phyloP scores from a whole-genome alignment of 2,797 vertebrate genomes.

The Poliocrania exsul region DNA sequence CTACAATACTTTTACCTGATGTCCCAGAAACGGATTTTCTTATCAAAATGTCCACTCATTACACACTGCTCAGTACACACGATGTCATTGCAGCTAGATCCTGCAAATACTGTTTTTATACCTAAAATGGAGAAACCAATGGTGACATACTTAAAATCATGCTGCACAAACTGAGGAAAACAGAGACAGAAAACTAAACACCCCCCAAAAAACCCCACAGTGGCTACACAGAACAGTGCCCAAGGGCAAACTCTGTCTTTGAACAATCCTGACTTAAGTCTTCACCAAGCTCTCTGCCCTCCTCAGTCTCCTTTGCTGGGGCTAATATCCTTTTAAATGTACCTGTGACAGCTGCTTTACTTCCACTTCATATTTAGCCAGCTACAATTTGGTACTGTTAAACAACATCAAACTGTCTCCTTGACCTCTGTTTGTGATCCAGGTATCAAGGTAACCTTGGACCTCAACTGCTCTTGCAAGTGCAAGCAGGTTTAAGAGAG shows the following conservation, averaged over 20 bases:
- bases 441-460: background rate
- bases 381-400: background rate
- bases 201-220: background rate
- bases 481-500: background rate
- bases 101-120: constrained; percentile 97
- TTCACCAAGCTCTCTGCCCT: background rate
- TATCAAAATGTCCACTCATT: constrained; percentile 98
- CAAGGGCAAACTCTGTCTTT: background rate
- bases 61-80: constrained; percentile 98
- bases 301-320: constrained; percentile 19
- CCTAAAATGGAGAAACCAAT: constrained; percentile 74
- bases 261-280: constrained; percentile 45
- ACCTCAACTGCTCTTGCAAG: background rate
- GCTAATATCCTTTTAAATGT: background rate
- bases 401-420: background rate
- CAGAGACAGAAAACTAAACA: background rate
- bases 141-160: background rate
- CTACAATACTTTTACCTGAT: constrained; percentile 83
- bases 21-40: constrained; percentile 99
- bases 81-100: constrained; percentile 97
- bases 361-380: background rate
- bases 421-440: background rate
- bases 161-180: background rate
- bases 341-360: background rate
- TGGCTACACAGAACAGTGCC: background rate